Evolutionary conservation across 2,113 vertebrate genomes (phyloP).

Genomic region (Colius striatus): DNA sequence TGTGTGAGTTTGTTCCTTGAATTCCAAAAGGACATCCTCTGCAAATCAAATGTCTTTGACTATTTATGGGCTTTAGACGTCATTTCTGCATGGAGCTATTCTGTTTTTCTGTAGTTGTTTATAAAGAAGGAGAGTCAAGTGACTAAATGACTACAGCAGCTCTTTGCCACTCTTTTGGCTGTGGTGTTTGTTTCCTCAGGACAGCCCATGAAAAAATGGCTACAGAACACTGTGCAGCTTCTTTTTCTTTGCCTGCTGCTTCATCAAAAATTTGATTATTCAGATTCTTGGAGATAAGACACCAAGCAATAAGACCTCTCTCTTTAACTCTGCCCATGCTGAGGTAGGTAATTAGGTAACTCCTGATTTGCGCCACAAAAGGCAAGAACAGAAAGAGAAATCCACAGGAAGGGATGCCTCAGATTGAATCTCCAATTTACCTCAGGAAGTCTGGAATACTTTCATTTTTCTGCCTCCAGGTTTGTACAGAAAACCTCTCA

Average conservation of each 20-base stretch:
- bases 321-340: neutral
- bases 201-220: neutral
- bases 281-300: neutral
- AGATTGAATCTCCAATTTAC: slow-evolving; percentile 21
- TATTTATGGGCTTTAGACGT: neutral
- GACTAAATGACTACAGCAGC: neutral
- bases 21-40: neutral
- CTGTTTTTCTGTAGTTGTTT: neutral
- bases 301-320: neutral
- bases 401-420: neutral
- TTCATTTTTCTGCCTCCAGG: neutral
- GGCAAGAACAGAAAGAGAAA: slow-evolving; percentile 15
- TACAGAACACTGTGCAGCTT: neutral
- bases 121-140: neutral
- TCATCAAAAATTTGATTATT: slow-evolving; percentile 34
- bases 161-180: neutral
- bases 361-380: slow-evolving; percentile 22
- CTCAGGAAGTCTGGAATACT: neutral
- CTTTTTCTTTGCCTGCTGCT: neutral
- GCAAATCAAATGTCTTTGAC: neutral
- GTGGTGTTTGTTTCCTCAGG: neutral
- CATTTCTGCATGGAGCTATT: neutral
- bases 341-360: slow-evolving; percentile 37
- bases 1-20: neutral
- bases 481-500: neutral